phyloP scores from a whole-genome alignment of 2,797 vertebrate species.

The Yasuhikotakia modesta region DNA sequence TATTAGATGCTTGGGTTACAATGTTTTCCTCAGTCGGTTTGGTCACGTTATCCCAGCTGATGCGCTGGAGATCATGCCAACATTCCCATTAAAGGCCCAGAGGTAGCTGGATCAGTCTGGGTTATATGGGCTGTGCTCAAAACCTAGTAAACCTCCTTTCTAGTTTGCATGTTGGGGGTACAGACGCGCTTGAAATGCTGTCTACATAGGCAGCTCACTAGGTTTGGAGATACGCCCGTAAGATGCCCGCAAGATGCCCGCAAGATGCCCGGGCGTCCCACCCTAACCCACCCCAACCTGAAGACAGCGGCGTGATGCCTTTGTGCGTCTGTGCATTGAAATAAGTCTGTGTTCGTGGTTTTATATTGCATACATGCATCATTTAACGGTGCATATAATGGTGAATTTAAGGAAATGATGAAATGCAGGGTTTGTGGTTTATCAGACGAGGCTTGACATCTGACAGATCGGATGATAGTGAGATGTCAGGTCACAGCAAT shows the following conservation, averaged over 20 bases:
- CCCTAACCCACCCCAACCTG: conserved; percentile 71
- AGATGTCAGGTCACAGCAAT: too few relatives aligned
- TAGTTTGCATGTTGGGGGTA: background rate
- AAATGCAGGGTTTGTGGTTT: conserved; percentile 11
- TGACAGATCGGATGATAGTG: conserved; percentile 40
- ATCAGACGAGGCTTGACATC: conserved; percentile 17
- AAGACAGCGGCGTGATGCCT: conserved; percentile 36
- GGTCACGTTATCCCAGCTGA: background rate
- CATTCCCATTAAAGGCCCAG: conserved; percentile 71
- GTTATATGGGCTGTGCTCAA: conserved; percentile 13
- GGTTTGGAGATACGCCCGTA: conserved; percentile 49
- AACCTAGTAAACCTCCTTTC: conserved; percentile 51
- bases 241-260: too few relatives aligned
- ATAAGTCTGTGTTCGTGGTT: background rate
- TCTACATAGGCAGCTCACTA: conserved; percentile 21
- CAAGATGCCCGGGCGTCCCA: conserved; percentile 73
- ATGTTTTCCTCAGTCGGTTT: background rate
- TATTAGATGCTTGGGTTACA: too few relatives aligned
- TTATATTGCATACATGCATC: background rate
- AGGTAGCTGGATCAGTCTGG: conserved; percentile 25
- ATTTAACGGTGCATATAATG: background rate
- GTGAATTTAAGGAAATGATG: background rate
- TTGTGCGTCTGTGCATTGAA: conserved; percentile 36
- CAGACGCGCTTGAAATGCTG: background rate
- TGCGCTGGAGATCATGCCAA: conserved; percentile 45